Conservation (phyloP, 1,140 invertebrate genomes). For the Orchestia grillus region DNA sequence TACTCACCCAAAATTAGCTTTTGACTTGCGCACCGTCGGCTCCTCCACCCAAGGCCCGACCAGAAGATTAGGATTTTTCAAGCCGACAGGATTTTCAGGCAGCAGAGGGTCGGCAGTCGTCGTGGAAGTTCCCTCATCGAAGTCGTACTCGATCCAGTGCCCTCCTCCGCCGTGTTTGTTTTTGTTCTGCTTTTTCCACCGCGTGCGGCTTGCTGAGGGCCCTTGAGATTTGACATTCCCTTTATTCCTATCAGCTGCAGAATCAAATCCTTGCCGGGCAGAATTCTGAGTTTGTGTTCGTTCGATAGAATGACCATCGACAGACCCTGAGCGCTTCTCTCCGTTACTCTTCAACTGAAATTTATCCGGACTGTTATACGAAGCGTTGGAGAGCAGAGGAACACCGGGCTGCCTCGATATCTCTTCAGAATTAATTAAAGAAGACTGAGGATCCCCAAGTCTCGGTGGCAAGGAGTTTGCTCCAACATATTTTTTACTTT, state of each 20-base stretch:
- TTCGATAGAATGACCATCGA: background rate
- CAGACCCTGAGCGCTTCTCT: background rate
- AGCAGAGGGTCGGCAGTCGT: conserved; percentile 66
- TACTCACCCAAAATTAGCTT: conserved; percentile 65
- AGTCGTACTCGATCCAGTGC: conserved; percentile 50
- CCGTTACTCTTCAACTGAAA: background rate
- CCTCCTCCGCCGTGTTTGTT: conserved; percentile 7
- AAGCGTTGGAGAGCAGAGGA: background rate
- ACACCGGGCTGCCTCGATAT: background rate
- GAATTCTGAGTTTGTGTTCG: background rate
- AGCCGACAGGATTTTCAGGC: conserved; percentile 66
- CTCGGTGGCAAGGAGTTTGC: background rate
- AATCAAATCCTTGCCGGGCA: background rate
- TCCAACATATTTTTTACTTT: background rate
- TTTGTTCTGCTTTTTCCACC: conserved; percentile 46
- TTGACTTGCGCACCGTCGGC: conserved; percentile 60
- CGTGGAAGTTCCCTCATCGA: conserved; percentile 25
- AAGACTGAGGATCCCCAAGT: background rate
- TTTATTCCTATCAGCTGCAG: background rate
- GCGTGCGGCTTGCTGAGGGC: background rate
- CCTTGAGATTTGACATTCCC: background rate
- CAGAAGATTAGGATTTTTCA: conserved; percentile 65
- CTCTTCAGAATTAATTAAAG: background rate
- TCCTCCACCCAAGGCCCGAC: conserved; percentile 65
- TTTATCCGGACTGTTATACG: background rate